Conservation (phyloP, 2,113 vertebrate genomes). For the Paramormyrops kingsleyae region DNA sequence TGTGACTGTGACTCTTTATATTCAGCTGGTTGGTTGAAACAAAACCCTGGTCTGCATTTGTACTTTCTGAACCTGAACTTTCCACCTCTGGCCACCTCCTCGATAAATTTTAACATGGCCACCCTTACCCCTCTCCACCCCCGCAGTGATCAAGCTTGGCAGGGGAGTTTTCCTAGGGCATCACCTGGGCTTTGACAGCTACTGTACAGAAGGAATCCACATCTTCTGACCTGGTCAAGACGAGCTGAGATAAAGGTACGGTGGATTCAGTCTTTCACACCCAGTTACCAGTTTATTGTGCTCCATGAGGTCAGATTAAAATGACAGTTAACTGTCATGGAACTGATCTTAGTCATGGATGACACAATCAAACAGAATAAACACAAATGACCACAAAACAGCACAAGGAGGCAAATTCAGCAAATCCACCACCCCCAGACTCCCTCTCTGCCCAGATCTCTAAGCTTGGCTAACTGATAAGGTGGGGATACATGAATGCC, state of each 20-base stretch:
- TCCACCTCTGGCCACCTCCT: neutral
- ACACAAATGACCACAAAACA: neutral
- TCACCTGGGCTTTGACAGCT: neutral
- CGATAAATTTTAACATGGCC: neutral
- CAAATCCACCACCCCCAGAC: neutral
- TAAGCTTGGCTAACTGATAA: neutral
- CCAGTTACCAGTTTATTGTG: neutral
- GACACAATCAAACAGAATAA: neutral
- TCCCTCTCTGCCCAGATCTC: neutral
- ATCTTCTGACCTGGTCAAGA: neutral
- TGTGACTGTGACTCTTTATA: neutral
- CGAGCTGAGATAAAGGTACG: neutral
- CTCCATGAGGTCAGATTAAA: neutral
- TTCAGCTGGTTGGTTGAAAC: neutral
- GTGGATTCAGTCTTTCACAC: neutral
- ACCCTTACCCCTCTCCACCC: neutral
- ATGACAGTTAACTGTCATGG: neutral
- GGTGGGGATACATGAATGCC: neutral
- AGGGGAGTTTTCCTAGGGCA: neutral
- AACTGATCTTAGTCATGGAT: neutral
- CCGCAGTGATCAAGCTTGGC: neutral
- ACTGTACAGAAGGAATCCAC: neutral
- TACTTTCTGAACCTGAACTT: neutral
- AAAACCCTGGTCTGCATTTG: neutral
- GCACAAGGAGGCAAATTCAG: slow-evolving; percentile 20